Base-by-base conservation (phyloP, 2,888 invertebrate species). In the Dryococelus australis region DNA sequence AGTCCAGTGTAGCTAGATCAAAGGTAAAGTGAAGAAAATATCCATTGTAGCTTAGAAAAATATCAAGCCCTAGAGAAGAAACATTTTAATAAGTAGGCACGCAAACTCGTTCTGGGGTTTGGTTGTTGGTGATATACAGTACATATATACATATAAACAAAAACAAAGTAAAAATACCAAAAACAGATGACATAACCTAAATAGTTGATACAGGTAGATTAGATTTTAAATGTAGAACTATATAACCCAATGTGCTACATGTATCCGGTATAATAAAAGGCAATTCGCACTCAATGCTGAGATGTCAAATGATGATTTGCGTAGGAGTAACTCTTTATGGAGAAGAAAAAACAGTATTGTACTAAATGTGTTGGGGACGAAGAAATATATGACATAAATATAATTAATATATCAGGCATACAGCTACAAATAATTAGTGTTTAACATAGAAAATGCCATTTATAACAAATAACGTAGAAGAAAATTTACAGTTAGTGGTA, bases 181-280 rank as follows among this genome's bases (percentile, higher is more conserved):
- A 89, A 89, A 87, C 85, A 86, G 87, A 88, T 81, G 81, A 88
- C 86, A 83, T 88, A 87, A 88, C 88, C 87, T 88, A 87, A 81
- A 85, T 88, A 89, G 89, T 88, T 88, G 89, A 88, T 85, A 88
- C 88, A 88, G 86, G 89, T 89, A 88, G 89, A 51, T 47, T 88
- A 89, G 88, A 87, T 88, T 89, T 87, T 89, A 89, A 89, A 87
- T 89, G 89, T 89, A 88, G 87, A 86, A 84, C 86, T 87, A 86
- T 89, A 81, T 89, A 89, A 88, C 89, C 89, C 89, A 88, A 87
- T 87, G 88, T 88, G 88, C 85, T 89, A 89, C 79, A 84, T 88
- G 88, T 88, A 88, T 78, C 87, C 88, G 86, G 88, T 83, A 87
- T 88, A 86, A 89, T 79, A 86, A 81, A 81, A 65, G 65, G 65